phyloP scores from a whole-genome alignment of 2,113 vertebrate species.

The Gnathonemus echidnorhynchus region DNA sequence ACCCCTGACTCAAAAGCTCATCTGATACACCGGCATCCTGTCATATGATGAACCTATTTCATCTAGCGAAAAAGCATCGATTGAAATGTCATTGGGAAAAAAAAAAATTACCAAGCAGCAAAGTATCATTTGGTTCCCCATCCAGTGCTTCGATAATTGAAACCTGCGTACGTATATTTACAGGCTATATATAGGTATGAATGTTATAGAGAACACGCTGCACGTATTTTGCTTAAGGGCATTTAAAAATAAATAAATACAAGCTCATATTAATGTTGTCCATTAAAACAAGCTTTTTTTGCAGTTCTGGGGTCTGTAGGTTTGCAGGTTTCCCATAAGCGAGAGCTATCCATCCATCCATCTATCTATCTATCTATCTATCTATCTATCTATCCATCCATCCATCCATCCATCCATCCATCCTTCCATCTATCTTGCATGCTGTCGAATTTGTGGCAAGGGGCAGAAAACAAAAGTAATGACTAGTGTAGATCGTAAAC shows the following conservation, averaged over 20 bases:
- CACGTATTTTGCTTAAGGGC: not conserved
- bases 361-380: no score
- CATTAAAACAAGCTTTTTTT: not conserved
- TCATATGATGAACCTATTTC: not conserved
- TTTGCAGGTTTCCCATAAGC: slow-evolving; percentile 39
- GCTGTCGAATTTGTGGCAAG: slow-evolving; percentile 54
- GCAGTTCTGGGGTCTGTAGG: slow-evolving; percentile 12
- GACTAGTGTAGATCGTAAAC: slow-evolving; percentile 50
- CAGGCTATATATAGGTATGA: not conserved
- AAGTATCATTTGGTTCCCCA: not conserved
- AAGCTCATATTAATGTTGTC: not conserved
- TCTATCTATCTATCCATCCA: no score
- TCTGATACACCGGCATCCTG: not conserved
- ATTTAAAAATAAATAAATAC: not conserved
- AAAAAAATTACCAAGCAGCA: not conserved
- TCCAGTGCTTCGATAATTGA: not conserved
- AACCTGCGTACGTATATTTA: not conserved
- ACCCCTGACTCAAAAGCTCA: no score
- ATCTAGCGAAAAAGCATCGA: not conserved
- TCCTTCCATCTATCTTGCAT: slow-evolving; percentile 35
- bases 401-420: no score
- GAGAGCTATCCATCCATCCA: not conserved
- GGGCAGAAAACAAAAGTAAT: slow-evolving; percentile 60
- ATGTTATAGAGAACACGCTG: not conserved
- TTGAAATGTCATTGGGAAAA: not conserved